phyloP scores from a whole-genome alignment of 2,888 invertebrate species.

The Platycheirus albimanus region DNA sequence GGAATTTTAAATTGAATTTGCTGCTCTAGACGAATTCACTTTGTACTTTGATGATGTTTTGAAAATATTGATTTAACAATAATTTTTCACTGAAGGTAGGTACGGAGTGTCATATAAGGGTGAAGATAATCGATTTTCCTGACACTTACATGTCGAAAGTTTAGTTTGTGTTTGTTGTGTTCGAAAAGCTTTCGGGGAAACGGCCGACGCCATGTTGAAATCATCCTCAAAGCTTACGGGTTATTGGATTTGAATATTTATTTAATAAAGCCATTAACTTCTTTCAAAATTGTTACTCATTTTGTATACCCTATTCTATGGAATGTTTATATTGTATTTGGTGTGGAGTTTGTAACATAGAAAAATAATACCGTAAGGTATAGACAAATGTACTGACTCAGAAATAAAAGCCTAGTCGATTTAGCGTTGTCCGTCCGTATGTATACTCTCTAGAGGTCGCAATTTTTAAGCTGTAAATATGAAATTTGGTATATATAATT shows the following conservation, averaged over 20 bases:
- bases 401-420: too few relatives aligned
- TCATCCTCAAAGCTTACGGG: background rate
- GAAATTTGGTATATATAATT: too few relatives aligned
- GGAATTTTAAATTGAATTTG: constrained; percentile 43
- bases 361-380: too few relatives aligned
- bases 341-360: too few relatives aligned
- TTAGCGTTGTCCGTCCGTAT: too few relatives aligned
- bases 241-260: background rate
- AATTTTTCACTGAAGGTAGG: constrained; percentile 20
- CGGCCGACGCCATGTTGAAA: constrained; percentile 24
- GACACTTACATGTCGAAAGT: constrained; percentile 10
- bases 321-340: too few relatives aligned
- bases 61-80: constrained; percentile 69
- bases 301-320: too few relatives aligned
- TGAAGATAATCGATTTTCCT: constrained; percentile 52
- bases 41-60: constrained; percentile 51
- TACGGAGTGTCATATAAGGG: constrained; percentile 28
- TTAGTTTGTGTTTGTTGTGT: constrained; percentile 4
- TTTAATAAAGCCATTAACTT: too few relatives aligned
- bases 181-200: constrained; percentile 29
- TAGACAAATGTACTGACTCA: too few relatives aligned
- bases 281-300: too few relatives aligned
- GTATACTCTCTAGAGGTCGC: too few relatives aligned
- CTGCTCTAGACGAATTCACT: constrained; percentile 27
- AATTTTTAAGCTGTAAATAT: too few relatives aligned